Evolutionary conservation across 1,140 invertebrate genomes (phyloP).

Genomic region (Drosophila athabasca): DNA sequence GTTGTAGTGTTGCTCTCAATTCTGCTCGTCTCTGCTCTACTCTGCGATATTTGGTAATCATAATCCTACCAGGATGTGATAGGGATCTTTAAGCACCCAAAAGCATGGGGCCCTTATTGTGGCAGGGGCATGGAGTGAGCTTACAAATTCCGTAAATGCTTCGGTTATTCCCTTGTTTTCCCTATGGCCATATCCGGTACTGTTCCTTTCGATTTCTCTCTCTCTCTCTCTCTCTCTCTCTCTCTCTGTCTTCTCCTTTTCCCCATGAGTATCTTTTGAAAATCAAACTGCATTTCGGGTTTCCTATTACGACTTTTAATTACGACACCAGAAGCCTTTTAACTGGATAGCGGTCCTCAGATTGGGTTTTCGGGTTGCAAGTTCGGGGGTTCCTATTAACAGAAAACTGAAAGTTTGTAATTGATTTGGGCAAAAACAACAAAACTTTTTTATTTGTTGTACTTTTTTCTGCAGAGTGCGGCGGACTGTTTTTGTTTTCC

Average conservation of each 20-base stretch:
- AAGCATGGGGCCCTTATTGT: neutral
- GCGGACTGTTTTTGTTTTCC: constrained; percentile 15
- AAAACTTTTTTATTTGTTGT: constrained; percentile 26
- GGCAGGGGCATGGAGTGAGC: too few relatives aligned
- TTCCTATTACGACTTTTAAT: constrained; percentile 71
- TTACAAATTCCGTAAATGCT: neutral
- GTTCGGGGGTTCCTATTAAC: constrained; percentile 34
- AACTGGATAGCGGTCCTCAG: constrained; percentile 38
- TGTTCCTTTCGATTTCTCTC: constrained; percentile 7
- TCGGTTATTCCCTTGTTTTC: neutral
- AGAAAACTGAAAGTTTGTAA: constrained; percentile 73
- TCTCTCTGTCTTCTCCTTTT: constrained; percentile 9
- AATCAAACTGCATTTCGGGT: constrained; percentile 33
- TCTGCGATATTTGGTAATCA: neutral
- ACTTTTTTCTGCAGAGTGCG: constrained; percentile 14
- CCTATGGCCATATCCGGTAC: neutral
- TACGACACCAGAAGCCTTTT: constrained; percentile 78
- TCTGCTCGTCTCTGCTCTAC: neutral
- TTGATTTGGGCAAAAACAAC: constrained; percentile 74
- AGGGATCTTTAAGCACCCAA: constrained; percentile 7
- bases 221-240: neutral
- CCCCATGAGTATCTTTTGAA: constrained; percentile 1
- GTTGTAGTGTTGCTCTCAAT: neutral
- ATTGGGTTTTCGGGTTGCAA: neutral
- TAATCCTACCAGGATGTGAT: constrained; percentile 5